These are phyloP conservation scores for Sclerodermus sp. DNA, from an alignment of 2,888 invertebrate species.

Conservation along the genomic window DNA sequence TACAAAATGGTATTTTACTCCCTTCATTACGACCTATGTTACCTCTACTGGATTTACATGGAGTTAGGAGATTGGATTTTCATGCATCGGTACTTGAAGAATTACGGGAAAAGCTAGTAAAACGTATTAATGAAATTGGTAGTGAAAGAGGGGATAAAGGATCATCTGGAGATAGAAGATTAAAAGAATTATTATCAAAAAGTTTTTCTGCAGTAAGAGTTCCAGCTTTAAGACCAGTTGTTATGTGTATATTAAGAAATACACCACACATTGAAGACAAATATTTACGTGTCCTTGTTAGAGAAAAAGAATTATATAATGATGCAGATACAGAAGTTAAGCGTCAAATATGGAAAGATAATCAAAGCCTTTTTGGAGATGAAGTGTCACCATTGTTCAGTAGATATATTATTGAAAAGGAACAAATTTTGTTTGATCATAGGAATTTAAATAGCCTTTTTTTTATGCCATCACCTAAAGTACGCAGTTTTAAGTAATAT, in stretches of 20 bases:
- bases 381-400: constrained; percentile 94
- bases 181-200: constrained; percentile 87
- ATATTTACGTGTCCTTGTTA: constrained; percentile 74
- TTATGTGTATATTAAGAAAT: constrained; percentile 92
- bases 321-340: constrained; percentile 97
- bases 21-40: constrained; percentile 93
- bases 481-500: constrained; percentile 46
- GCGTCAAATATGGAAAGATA: constrained; percentile 97
- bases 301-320: constrained; percentile 86
- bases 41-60: constrained; percentile 91
- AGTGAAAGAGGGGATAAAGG: constrained; percentile 62
- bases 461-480: constrained; percentile 92
- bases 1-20: constrained; percentile 87
- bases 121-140: constrained; percentile 82
- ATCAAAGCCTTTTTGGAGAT: constrained; percentile 94
- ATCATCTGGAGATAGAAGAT: constrained; percentile 75
- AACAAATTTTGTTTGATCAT: constrained; percentile 87
- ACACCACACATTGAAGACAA: constrained; percentile 92
- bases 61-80: constrained; percentile 89
- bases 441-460: constrained; percentile 80
- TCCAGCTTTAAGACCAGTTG: constrained; percentile 87
- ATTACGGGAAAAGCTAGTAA: constrained; percentile 61
- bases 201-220: constrained; percentile 94
- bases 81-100: constrained; percentile 91
- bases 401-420: constrained; percentile 92